Evolutionary conservation across 2,888 invertebrate genomes (phyloP).

Genomic region (Hyles lineata): DNA sequence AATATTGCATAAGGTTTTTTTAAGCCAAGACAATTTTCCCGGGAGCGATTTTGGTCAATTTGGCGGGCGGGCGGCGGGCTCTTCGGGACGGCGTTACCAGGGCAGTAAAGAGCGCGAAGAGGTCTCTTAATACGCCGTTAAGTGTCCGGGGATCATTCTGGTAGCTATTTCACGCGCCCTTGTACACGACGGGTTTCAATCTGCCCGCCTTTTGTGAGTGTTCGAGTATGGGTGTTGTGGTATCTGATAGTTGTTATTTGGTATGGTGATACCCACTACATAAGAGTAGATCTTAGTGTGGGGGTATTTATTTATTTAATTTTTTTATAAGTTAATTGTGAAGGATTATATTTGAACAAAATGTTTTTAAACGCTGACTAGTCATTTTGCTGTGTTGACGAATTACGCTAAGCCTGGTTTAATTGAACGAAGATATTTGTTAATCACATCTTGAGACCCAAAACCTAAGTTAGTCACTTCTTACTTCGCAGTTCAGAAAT

Average conservation of each 20-base stretch:
- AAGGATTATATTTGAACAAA: too few relatives aligned
- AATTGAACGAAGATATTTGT: too few relatives aligned
- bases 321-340: too few relatives aligned
- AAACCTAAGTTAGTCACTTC: too few relatives aligned
- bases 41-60: constrained; percentile 22
- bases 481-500: too few relatives aligned
- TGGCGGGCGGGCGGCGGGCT: constrained; percentile 44
- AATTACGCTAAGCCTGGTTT: too few relatives aligned
- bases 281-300: too few relatives aligned
- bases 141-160: constrained; percentile 55
- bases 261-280: too few relatives aligned
- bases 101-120: constrained; percentile 62
- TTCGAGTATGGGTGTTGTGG: background rate
- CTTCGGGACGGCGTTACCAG: constrained; percentile 57
- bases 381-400: too few relatives aligned
- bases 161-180: constrained; percentile 42
- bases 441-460: too few relatives aligned
- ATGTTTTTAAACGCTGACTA: too few relatives aligned
- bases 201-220: constrained; percentile 18
- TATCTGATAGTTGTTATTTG: background rate
- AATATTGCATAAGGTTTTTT: background rate
- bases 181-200: constrained; percentile 34
- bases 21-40: constrained; percentile 11
- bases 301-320: too few relatives aligned
- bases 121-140: constrained; percentile 67